phyloP scores from a whole-genome alignment of 2,113 vertebrate species.

The Dascyllus trimaculatus region DNA sequence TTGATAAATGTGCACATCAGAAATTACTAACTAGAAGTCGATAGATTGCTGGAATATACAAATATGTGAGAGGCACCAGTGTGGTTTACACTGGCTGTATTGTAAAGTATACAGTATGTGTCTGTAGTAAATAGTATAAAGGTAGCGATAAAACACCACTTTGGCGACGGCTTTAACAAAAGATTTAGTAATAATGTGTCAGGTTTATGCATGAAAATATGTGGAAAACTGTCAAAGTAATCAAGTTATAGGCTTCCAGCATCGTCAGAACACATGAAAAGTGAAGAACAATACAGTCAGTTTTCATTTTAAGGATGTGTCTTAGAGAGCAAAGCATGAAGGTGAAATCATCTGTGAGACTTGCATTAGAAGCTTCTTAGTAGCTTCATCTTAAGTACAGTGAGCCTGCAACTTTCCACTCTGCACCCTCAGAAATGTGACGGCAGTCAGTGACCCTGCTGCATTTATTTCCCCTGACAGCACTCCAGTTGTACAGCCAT shows the following conservation, averaged over 20 bases:
- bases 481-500: conserved; percentile 3
- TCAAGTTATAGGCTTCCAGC: no score
- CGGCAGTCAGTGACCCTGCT: neutral
- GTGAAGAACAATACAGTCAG: neutral
- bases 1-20: no score
- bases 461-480: conserved; percentile 50
- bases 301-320: neutral
- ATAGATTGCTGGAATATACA: no score
- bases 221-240: no score
- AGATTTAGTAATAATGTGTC: no score
- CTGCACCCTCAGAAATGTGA: conserved; percentile 4
- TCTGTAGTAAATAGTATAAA: neutral
- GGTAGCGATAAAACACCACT: no score
- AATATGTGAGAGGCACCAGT: no score
- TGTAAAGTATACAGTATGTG: no score
- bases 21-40: neutral
- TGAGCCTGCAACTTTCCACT: neutral
- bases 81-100: no score
- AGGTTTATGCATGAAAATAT: no score
- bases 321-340: neutral
- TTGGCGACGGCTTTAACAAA: neutral
- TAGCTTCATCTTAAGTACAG: conserved; percentile 2
- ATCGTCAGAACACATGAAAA: neutral
- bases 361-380: neutral
- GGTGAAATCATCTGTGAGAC: neutral